Evolutionary conservation across 2,888 invertebrate genomes (phyloP).

Genomic region (Ochlodes sylvanus): DNA sequence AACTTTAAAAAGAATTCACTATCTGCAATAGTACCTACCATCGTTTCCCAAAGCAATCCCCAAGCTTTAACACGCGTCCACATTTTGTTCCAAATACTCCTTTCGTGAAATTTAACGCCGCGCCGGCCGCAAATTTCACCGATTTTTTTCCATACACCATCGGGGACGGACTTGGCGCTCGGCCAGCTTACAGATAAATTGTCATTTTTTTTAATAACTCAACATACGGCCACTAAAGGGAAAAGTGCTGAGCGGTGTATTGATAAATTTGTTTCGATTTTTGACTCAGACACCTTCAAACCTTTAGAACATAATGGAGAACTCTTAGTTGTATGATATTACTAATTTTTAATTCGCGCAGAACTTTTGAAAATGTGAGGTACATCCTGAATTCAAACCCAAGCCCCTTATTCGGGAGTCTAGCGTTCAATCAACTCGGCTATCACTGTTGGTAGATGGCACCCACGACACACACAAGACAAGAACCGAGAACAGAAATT

Average conservation of each 20-base stretch:
- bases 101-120: not conserved
- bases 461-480: too few relatives aligned
- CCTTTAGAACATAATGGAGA: too few relatives aligned
- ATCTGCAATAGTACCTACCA: not conserved
- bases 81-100: not conserved
- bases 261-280: conserved; percentile 22
- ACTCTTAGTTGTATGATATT: too few relatives aligned
- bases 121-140: conserved; percentile 9
- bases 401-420: too few relatives aligned
- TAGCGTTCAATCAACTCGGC: too few relatives aligned
- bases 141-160: conserved; percentile 15
- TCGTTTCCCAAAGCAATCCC: not conserved
- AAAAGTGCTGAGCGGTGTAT: conserved; percentile 26
- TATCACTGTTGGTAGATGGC: too few relatives aligned
- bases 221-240: conserved; percentile 7
- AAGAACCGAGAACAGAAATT: too few relatives aligned
- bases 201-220: conserved; percentile 26
- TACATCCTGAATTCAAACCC: too few relatives aligned
- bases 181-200: conserved; percentile 28
- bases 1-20: too few relatives aligned
- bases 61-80: not conserved
- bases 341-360: too few relatives aligned
- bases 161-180: conserved; percentile 3
- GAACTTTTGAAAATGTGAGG: too few relatives aligned
- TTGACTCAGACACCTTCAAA: too few relatives aligned